Evolutionary conservation across 2,797 vertebrate species (phyloP), one percentile per base, ranked within the genome.

Genomic region (Rhynchonycteris naso): DNA sequence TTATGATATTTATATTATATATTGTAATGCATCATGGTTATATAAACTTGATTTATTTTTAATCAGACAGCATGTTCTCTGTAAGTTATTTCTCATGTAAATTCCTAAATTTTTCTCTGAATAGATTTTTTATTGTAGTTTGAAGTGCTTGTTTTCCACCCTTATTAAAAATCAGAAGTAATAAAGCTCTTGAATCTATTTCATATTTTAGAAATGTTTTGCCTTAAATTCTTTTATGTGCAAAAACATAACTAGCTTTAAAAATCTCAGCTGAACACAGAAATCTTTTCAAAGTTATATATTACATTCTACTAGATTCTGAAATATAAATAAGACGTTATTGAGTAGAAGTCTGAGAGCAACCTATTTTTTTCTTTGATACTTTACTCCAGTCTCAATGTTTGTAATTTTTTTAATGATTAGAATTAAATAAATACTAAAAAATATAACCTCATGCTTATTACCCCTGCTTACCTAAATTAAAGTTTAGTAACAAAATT

Each of bases 31-130:
- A 79, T 66, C 7, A 59, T 52, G 43, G 30, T 75, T 94, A 87
- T 35, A 83, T 47, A 90, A 89, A 68, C 30, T 71, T 75, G 11
- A 61, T 83, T 88, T n/a, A 52, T 71, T 88, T 80, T 91, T 87
- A 84, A 81, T 68, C 24, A 65, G 15, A 56, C 9, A 76, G 76
- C 80, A 19, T 54, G 6, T 79, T 90, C 61, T 69, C 24, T 90
- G 4, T 54, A 72, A 33, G 15, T 68, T 66, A 33, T 72, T 93
- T 59, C 35, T 59, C 30, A 85, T 85, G 5, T 18, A 86, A 75
- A 91, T 93, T 35, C 33, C 47, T 47, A 66, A 80, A 4, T 38
- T 79, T 90, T 90, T 71, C 21, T 88, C 10, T 63, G 30, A 89
- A 52, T 43, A 63, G 0, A 0, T 78, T 21, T 61, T 59, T 65